Conservation (phyloP, 2,888 invertebrate genomes). For the Melieria omissa region DNA sequence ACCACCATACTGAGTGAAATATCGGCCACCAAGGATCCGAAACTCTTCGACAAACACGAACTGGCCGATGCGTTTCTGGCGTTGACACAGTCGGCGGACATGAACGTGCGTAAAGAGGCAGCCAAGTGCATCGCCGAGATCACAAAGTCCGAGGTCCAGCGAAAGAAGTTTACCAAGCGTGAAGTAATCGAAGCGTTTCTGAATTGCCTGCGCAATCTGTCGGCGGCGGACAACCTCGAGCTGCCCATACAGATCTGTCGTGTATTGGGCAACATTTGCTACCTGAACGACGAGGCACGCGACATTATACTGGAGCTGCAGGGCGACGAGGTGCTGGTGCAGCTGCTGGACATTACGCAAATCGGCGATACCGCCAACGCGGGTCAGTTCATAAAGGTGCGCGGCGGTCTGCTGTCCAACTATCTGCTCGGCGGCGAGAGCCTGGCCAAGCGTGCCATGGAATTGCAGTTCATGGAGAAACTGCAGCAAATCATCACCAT, state of each 20-base stretch:
- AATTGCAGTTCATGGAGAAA: slow-evolving; percentile 70
- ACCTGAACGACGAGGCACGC: slow-evolving; percentile 81
- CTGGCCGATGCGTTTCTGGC: slow-evolving; percentile 61
- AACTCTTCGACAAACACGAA: slow-evolving; percentile 63
- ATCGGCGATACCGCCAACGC: slow-evolving; percentile 61
- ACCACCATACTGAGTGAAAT: slow-evolving; percentile 60
- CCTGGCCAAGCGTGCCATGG: slow-evolving; percentile 72
- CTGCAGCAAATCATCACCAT: slow-evolving; percentile 69
- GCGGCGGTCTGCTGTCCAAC: slow-evolving; percentile 83
- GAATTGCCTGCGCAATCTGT: slow-evolving; percentile 67
- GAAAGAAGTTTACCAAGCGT: slow-evolving; percentile 75
- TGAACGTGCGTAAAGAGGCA: slow-evolving; percentile 70
- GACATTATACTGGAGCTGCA: slow-evolving; percentile 68
- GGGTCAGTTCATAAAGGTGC: slow-evolving; percentile 72
- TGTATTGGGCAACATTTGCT: slow-evolving; percentile 89
- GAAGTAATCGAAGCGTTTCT: slow-evolving; percentile 73
- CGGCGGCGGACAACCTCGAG: slow-evolving; percentile 64
- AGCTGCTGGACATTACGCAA: slow-evolving; percentile 63
- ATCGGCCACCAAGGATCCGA: slow-evolving; percentile 64
- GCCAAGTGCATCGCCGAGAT: slow-evolving; percentile 84
- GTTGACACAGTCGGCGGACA: slow-evolving; percentile 62
- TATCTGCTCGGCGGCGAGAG: slow-evolving; percentile 80
- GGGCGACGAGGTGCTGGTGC: slow-evolving; percentile 69
- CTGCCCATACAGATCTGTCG: slow-evolving; percentile 80
- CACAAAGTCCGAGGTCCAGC: slow-evolving; percentile 80